These are phyloP conservation scores for Ursus arctos DNA, from an alignment of 2,113 vertebrate species.

Conservation along the genomic window DNA sequence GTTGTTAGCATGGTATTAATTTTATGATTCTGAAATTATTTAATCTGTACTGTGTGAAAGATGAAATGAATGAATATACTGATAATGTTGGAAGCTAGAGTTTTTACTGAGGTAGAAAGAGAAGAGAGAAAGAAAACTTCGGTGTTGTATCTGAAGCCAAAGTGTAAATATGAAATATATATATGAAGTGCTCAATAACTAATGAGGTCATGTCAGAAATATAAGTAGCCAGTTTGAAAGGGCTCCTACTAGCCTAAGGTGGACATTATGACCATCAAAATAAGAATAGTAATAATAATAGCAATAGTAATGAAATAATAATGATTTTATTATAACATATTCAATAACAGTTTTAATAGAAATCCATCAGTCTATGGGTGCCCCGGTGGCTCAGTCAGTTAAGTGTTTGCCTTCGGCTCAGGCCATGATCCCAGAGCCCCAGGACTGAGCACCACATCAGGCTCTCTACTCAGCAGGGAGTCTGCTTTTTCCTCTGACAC, in stretches of 20 bases:
- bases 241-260: background rate
- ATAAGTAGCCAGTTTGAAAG: background rate
- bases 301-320: background rate
- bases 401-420: too few relatives aligned
- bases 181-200: background rate
- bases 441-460: too few relatives aligned
- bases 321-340: background rate
- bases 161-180: background rate
- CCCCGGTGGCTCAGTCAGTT: too few relatives aligned
- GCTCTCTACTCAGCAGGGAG: too few relatives aligned
- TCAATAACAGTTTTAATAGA: background rate
- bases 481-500: too few relatives aligned
- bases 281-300: too few relatives aligned
- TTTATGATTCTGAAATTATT: background rate
- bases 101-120: background rate
- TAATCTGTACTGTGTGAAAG: background rate
- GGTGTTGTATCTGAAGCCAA: background rate
- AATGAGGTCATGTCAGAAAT: background rate
- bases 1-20: background rate
- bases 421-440: too few relatives aligned
- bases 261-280: background rate
- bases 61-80: background rate
- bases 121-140: background rate
- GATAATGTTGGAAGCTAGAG: background rate
- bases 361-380: too few relatives aligned